Conservation (phyloP, 2,797 vertebrate species). For the Sylvia borin region DNA sequence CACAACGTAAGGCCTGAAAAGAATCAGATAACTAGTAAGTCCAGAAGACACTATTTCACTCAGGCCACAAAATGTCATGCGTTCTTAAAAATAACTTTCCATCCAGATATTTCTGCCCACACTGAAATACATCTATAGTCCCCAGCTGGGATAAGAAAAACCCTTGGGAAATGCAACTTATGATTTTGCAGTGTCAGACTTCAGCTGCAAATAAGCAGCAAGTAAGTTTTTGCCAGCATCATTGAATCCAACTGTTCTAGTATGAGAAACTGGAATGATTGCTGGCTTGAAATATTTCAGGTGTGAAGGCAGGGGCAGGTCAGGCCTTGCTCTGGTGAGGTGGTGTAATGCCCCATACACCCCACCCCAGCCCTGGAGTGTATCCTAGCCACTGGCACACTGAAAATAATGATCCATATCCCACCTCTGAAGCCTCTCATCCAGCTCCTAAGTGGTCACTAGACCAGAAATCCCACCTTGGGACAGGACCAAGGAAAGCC, state of each 20-base stretch:
- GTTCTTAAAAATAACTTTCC: background rate
- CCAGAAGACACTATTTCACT: background rate
- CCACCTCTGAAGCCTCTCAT: background rate
- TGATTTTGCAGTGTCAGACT: background rate
- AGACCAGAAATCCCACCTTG: background rate
- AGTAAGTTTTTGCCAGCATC: background rate
- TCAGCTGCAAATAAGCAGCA: background rate
- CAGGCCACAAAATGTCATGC: background rate
- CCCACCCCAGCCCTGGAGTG: no score
- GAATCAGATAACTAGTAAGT: background rate
- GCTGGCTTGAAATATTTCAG: background rate
- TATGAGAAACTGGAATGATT: background rate
- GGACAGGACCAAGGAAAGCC: background rate
- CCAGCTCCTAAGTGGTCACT: background rate
- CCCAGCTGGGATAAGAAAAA: background rate
- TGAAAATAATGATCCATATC: no score
- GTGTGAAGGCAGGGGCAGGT: background rate
- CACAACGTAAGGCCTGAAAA: background rate
- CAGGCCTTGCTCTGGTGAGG: background rate
- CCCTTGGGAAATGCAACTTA: background rate
- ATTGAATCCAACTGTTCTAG: background rate
- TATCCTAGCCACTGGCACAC: background rate
- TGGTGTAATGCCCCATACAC: fast-evolving
- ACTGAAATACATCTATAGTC: background rate
- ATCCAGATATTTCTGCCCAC: background rate